These are phyloP conservation scores for Hirudinaria manillensis DNA, from an alignment of 2,888 invertebrate genomes.

Conservation along the genomic window DNA sequence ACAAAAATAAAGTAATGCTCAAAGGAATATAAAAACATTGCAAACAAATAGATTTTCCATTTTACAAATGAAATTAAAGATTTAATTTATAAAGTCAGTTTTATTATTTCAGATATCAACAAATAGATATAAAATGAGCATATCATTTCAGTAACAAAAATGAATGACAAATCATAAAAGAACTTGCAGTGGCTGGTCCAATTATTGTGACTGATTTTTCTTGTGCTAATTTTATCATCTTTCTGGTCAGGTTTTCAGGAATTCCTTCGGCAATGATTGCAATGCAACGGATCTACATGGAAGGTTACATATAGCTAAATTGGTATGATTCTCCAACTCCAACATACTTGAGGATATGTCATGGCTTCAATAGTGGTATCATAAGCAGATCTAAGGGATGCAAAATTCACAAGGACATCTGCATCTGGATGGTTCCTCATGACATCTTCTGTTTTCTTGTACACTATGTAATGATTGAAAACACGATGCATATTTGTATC, in stretches of 20 bases:
- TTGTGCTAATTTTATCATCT: conserved; percentile 72
- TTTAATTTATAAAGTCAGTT: too few relatives aligned
- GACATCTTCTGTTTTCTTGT: conserved; percentile 93
- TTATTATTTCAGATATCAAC: too few relatives aligned
- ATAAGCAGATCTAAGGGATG: conserved; percentile 91
- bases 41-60: too few relatives aligned
- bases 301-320: not conserved
- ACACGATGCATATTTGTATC: too few relatives aligned
- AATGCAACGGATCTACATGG: conserved; percentile 74
- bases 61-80: too few relatives aligned
- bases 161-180: too few relatives aligned
- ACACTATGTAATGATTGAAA: conserved; percentile 60
- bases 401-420: conserved; percentile 89
- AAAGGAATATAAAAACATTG: too few relatives aligned
- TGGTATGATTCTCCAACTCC: not conserved
- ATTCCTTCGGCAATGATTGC: conserved; percentile 99
- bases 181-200: conserved; percentile 68
- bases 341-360: conserved; percentile 69
- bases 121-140: too few relatives aligned
- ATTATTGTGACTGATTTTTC: conserved; percentile 80
- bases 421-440: conserved; percentile 90
- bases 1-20: too few relatives aligned
- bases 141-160: too few relatives aligned
- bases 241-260: conserved; percentile 94
- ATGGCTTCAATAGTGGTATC: conserved; percentile 92